Percentiles rank a stretch among this genome's conserved stretches.
phyloP scores from a whole-genome alignment of 2,797 vertebrate genomes.

The Lepilemur ruficaudatus region DNA sequence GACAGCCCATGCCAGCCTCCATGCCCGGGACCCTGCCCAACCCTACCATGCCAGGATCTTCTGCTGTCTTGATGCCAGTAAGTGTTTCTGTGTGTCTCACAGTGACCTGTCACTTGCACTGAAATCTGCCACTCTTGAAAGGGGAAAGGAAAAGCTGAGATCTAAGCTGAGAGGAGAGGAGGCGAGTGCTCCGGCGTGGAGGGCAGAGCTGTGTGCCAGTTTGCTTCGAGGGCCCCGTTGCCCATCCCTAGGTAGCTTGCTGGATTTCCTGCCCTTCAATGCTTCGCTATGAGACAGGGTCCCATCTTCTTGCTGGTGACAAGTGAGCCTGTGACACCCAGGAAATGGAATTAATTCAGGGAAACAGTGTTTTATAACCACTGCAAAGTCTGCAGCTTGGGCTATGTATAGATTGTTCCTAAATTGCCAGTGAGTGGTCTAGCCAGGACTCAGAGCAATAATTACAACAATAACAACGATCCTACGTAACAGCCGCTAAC shows the following conservation, averaged over 20 bases:
- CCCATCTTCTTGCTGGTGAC: neutral
- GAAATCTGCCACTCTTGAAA: neutral
- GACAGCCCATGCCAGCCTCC: slow-evolving; percentile 99
- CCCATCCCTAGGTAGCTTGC: neutral
- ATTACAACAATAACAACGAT: neutral
- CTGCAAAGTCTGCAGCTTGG: neutral
- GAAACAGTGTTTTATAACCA: neutral
- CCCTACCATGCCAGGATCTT: slow-evolving; percentile 98
- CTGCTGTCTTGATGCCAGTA: slow-evolving; percentile 98
- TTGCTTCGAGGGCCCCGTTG: neutral
- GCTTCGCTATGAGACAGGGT: neutral
- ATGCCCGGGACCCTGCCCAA: slow-evolving; percentile 99
- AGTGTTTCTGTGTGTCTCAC: slow-evolving; percentile 80
- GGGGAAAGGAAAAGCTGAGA: neutral
- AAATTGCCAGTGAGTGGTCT: neutral
- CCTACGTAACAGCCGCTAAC: neutral
- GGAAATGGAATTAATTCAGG: neutral
- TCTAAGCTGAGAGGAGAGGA: neutral
- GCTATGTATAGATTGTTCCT: neutral
- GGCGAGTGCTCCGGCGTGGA: neutral
- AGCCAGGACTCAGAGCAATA: neutral
- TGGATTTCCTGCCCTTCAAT: neutral
- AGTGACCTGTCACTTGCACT: neutral
- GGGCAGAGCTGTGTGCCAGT: neutral
- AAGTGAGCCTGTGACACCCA: neutral